A percentile compares a stretch with the other conserved stretches of the same genome.
phyloP scores from a whole-genome alignment of 2,113 vertebrate genomes.

The Neodontobutis hainanensis region DNA sequence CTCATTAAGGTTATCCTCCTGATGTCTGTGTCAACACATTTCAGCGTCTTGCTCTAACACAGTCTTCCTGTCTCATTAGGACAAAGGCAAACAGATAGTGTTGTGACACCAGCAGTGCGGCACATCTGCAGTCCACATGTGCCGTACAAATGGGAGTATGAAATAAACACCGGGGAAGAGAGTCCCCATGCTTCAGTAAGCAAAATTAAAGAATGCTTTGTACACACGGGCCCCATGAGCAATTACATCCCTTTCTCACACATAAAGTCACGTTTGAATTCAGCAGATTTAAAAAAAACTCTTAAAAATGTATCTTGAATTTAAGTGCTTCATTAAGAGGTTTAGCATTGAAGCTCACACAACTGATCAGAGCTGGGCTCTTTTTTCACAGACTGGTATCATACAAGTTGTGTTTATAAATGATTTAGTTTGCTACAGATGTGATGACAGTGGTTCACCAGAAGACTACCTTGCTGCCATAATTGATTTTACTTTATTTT shows the following conservation, averaged over 20 bases:
- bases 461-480: too few relatives aligned
- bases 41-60: conserved; percentile 39
- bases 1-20: conserved; percentile 52
- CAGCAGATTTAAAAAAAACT: conserved; percentile 52
- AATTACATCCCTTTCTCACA: conserved; percentile 17
- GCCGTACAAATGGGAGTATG: conserved; percentile 60
- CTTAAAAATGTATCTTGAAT: conserved; percentile 34
- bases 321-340: too few relatives aligned
- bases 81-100: conserved; percentile 58
- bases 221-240: conserved; percentile 13
- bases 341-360: too few relatives aligned
- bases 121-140: conserved; percentile 70
- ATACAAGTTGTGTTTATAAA: conserved; percentile 14
- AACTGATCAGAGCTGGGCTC: neutral
- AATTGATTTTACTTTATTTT: too few relatives aligned
- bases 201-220: conserved; percentile 66
- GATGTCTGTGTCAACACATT: conserved; percentile 46
- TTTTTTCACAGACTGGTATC: conserved; percentile 12
- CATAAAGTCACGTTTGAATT: conserved; percentile 17
- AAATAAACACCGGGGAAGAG: conserved; percentile 56
- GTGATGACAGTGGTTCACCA: neutral
- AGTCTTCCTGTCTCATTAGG: conserved; percentile 64
- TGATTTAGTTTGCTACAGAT: conserved; percentile 31
- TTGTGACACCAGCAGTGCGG: conserved; percentile 51
- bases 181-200: conserved; percentile 66